Evolutionary conservation across 1,140 invertebrate genomes (phyloP).

Genomic region (Anoplophora glabripennis): DNA sequence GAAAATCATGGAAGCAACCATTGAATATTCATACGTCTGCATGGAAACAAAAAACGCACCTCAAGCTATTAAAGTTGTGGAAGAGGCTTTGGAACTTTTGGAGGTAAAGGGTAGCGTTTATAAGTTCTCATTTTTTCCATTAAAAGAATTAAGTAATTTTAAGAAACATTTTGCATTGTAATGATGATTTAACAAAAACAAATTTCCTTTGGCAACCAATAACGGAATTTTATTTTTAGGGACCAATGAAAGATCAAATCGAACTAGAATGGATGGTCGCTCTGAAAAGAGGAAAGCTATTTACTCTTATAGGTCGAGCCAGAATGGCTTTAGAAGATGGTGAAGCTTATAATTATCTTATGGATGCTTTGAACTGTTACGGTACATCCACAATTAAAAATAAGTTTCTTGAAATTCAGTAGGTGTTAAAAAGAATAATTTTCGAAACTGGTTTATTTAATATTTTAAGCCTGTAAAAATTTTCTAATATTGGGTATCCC

Average conservation of each 20-base stretch:
- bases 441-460: too few relatives aligned
- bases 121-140: too few relatives aligned
- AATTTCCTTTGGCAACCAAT: too few relatives aligned
- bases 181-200: too few relatives aligned
- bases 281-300: slow-evolving; percentile 51
- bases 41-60: slow-evolving; percentile 52
- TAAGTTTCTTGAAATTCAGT: too few relatives aligned
- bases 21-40: slow-evolving; percentile 56
- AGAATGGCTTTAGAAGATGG: slow-evolving; percentile 45
- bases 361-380: slow-evolving; percentile 23
- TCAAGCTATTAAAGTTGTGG: slow-evolving; percentile 54
- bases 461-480: too few relatives aligned
- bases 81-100: slow-evolving; percentile 49
- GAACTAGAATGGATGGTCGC: slow-evolving; percentile 46
- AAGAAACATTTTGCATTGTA: too few relatives aligned
- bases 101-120: slow-evolving; percentile 28
- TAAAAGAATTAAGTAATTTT: too few relatives aligned
- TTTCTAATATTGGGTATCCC: too few relatives aligned
- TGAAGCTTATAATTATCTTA: slow-evolving; percentile 40
- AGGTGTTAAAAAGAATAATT: too few relatives aligned
- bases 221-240: slow-evolving; percentile 18
- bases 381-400: background rate
- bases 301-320: slow-evolving; percentile 49
- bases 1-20: slow-evolving; percentile 52
- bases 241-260: slow-evolving; percentile 39